A percentile compares a stretch with the other conserved stretches of the same genome.
phyloP scores from a whole-genome alignment of 2,797 vertebrate genomes.

The Hoplostethus mediterraneus region DNA sequence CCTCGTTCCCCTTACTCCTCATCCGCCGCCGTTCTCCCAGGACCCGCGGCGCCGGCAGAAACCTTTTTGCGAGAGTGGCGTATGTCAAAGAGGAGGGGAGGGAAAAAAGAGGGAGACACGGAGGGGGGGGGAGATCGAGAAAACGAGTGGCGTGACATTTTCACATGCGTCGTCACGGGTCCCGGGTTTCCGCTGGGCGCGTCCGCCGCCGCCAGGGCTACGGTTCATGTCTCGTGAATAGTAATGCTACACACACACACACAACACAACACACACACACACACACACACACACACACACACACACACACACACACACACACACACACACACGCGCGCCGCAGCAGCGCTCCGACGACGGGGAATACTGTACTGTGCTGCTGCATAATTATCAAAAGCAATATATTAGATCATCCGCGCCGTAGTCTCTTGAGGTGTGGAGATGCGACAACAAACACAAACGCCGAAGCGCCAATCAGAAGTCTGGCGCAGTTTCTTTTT shows the following conservation, averaged over 20 bases:
- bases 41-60: slow-evolving; percentile 14
- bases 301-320: no score
- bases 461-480: slow-evolving; percentile 40
- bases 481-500: background rate
- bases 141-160: slow-evolving; percentile 75
- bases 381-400: slow-evolving; percentile 78
- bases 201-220: slow-evolving; percentile 42
- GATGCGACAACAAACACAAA: slow-evolving; percentile 28
- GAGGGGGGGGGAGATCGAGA: slow-evolving; percentile 31
- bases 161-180: slow-evolving; percentile 72
- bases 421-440: slow-evolving; percentile 42
- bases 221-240: slow-evolving; percentile 62
- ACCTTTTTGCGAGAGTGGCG: slow-evolving; percentile 2
- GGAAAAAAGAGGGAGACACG: slow-evolving; percentile 35
- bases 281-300: no score
- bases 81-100: slow-evolving; percentile 23
- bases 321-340: no score
- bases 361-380: slow-evolving; percentile 68
- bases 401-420: slow-evolving; percentile 53
- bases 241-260: slow-evolving; percentile 51
- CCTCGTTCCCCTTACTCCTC: slow-evolving; percentile 26
- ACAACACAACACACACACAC: slow-evolving; percentile 25
- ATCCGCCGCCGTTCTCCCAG: slow-evolving; percentile 38
- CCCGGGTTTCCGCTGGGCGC: slow-evolving; percentile 54
- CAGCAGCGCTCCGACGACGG: slow-evolving; percentile 38